These are phyloP conservation scores for Scartelaos histophorus DNA, from an alignment of 2,113 vertebrate genomes.

Conservation along the genomic window DNA sequence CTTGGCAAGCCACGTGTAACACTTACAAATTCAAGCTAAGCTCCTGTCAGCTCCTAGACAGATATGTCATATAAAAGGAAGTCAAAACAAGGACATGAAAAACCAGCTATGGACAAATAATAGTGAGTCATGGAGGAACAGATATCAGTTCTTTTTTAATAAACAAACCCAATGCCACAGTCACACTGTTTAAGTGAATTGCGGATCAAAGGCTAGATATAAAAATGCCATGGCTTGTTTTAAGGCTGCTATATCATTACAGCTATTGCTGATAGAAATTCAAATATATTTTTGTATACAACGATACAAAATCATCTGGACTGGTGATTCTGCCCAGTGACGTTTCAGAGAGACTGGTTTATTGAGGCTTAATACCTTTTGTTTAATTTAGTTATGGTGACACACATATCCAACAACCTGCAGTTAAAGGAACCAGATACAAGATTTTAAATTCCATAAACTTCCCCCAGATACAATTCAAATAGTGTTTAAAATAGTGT, in stretches of 20 bases:
- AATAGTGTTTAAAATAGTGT: too few species aligned
- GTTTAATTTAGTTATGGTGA: too few species aligned
- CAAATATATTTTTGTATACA: not conserved
- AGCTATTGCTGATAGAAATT: not conserved
- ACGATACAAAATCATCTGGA: too few species aligned
- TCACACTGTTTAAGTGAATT: not conserved
- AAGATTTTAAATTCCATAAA: too few species aligned
- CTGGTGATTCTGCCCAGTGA: too few species aligned
- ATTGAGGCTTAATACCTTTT: too few species aligned
- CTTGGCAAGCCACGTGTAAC: conserved; percentile 40
- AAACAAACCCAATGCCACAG: not conserved
- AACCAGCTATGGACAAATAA: not conserved
- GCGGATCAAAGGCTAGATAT: not conserved
- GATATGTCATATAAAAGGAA: conserved; percentile 43
- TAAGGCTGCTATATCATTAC: not conserved
- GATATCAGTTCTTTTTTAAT: not conserved
- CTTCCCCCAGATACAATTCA: too few species aligned
- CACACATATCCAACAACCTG: too few species aligned
- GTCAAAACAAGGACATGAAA: conserved; percentile 65
- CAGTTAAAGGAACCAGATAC: too few species aligned
- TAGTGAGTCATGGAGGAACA: not conserved
- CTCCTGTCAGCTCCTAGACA: conserved; percentile 57
- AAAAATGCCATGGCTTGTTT: not conserved
- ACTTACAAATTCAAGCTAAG: conserved; percentile 35
- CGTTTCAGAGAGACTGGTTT: too few species aligned